phyloP scores from a whole-genome alignment of 2,888 invertebrate genomes.

The Mamestra brassicae region DNA sequence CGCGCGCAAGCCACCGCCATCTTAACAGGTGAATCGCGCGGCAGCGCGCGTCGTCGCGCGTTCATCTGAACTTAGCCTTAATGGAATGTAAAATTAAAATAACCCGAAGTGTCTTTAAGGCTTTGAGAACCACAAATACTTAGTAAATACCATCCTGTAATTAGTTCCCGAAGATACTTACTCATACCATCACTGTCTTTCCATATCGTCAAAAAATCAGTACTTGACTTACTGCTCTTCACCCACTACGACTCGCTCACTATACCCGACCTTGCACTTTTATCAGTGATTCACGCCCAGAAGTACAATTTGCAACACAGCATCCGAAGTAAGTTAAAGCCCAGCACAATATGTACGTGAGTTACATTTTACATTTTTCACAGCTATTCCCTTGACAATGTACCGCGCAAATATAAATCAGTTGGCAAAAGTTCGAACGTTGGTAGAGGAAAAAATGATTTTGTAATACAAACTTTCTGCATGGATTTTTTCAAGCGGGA shows the following conservation, averaged over 20 bases:
- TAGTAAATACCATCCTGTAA: no score
- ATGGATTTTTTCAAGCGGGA: conserved; percentile 6
- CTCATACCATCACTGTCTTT: no score
- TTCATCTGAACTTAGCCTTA: no score
- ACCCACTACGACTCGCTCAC: conserved; percentile 12
- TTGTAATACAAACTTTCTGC: background rate
- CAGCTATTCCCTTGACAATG: conserved; percentile 57
- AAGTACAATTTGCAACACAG: conserved; percentile 62
- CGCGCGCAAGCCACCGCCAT: no score
- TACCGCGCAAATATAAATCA: conserved; percentile 44
- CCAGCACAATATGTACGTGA: conserved; percentile 56
- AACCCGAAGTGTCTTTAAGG: no score
- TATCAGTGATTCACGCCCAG: conserved; percentile 55
- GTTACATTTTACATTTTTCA: conserved; percentile 59
- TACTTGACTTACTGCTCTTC: conserved; percentile 32
- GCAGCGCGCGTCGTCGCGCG: no score
- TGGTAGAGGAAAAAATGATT: conserved; percentile 33
- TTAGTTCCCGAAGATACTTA: no score
- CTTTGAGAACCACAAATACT: no score
- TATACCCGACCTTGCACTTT: conserved; percentile 55
- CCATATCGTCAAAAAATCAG: no score
- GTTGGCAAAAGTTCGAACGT: conserved; percentile 19
- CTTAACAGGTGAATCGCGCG: no score
- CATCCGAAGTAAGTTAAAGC: conserved; percentile 58
- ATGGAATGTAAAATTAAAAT: no score